These are phyloP conservation scores for Tetragonula carbonaria DNA, from an alignment of 2,888 invertebrate species.

Conservation along the genomic window DNA sequence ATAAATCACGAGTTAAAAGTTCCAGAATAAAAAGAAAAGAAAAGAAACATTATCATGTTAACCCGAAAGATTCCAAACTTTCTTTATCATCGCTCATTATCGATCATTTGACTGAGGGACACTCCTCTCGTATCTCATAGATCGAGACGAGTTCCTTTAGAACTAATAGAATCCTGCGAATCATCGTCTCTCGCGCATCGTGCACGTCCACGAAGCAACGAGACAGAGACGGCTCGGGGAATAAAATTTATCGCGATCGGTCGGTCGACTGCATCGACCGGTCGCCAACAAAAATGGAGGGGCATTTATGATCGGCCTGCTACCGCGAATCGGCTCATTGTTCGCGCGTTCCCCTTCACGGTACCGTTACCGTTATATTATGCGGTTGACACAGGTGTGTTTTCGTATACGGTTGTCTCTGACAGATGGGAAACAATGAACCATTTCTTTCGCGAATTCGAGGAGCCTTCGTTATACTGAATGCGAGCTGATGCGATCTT, in stretches of 20 bases:
- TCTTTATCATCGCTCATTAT: no score
- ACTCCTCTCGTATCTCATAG: no score
- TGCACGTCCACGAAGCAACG: constrained; percentile 23
- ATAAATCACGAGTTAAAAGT: no score
- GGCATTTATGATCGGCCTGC: constrained; percentile 49
- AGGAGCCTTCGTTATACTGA: no score
- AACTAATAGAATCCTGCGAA: background rate
- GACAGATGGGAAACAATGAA: constrained; percentile 15
- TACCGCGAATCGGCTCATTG: constrained; percentile 50
- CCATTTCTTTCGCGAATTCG: no score
- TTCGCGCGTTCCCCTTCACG: constrained; percentile 31
- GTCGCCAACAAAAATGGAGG: constrained; percentile 60
- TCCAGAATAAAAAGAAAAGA: no score
- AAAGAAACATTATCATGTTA: no score
- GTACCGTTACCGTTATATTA: constrained; percentile 56
- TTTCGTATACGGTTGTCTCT: constrained; percentile 49
- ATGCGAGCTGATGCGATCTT: no score
- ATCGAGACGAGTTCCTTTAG: no score
- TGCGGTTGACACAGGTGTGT: constrained; percentile 58
- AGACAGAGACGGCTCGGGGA: background rate
- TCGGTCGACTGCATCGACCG: constrained; percentile 25
- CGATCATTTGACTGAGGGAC: no score
- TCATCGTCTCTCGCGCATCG: background rate
- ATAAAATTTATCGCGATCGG: constrained; percentile 61
- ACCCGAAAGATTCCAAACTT: no score